Conservation (phyloP, 2,888 invertebrate species). For the Perdita meconis region DNA sequence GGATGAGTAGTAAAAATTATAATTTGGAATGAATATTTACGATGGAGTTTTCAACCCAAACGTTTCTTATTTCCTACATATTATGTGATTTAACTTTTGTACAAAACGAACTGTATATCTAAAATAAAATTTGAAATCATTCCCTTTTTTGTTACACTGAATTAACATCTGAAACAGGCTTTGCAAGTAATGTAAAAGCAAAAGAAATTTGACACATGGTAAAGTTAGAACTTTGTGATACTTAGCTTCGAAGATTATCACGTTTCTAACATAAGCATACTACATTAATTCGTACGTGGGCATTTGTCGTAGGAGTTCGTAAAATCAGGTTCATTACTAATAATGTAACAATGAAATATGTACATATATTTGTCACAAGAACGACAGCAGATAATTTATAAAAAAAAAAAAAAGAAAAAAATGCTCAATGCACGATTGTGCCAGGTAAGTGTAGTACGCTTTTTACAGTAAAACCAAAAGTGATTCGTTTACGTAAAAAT, state of each 20-base stretch:
- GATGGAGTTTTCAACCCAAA: constrained; percentile 29
- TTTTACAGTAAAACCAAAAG: constrained; percentile 42
- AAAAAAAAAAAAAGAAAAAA: constrained; percentile 30
- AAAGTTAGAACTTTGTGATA: constrained; percentile 66
- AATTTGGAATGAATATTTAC: too few species aligned
- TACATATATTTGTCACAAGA: constrained; percentile 38
- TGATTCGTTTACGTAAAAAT: constrained; percentile 45
- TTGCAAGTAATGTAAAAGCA: constrained; percentile 40
- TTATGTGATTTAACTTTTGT: constrained; percentile 37
- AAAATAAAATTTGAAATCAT: constrained; percentile 19
- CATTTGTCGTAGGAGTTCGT: constrained; percentile 47
- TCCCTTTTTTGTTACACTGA: constrained; percentile 3
- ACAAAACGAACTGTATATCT: constrained; percentile 30
- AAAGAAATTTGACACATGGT: constrained; percentile 37
- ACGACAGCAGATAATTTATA: constrained; percentile 35
- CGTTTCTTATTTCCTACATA: constrained; percentile 40
- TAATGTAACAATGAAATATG: constrained; percentile 28
- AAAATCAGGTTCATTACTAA: constrained; percentile 33
- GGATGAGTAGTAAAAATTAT: constrained; percentile 24
- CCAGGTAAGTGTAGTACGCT: constrained; percentile 65
- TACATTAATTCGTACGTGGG: constrained; percentile 48
- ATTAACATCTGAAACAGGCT: constrained; percentile 65
- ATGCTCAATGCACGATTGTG: constrained; percentile 61
- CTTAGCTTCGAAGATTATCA: constrained; percentile 41
- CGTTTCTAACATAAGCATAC: constrained; percentile 36